Evolutionary conservation across 2,888 invertebrate species (phyloP).

Genomic region (Parascotia fuliginaria): DNA sequence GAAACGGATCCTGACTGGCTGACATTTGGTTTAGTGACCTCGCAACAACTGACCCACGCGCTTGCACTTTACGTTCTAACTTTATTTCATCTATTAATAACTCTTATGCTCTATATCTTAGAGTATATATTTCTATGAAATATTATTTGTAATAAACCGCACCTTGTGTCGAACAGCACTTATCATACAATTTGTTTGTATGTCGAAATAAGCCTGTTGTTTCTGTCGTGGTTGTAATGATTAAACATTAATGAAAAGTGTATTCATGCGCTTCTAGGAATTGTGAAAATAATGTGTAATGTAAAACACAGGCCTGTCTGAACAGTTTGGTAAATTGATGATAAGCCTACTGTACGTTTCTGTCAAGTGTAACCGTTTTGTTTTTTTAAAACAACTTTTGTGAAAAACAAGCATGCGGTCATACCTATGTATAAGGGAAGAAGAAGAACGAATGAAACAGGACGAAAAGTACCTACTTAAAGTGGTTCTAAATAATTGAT

Average conservation of each 20-base stretch:
- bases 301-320: neutral
- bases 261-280: neutral
- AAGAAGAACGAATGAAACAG: no score
- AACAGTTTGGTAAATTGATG: no score
- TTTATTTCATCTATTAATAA: constrained; percentile 35
- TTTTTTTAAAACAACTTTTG: no score
- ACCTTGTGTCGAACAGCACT: constrained; percentile 58
- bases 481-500: no score
- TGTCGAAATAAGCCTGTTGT: constrained; percentile 56
- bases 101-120: constrained; percentile 43
- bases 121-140: constrained; percentile 26
- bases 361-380: no score
- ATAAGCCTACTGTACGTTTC: no score
- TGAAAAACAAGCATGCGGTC: no score
- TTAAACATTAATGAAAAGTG: constrained; percentile 5
- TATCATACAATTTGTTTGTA: constrained; percentile 66
- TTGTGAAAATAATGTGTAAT: no score
- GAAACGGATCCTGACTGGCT: constrained; percentile 70
- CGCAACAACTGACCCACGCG: constrained; percentile 66
- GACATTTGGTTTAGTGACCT: constrained; percentile 78
- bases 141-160: constrained; percentile 43
- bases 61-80: constrained; percentile 60
- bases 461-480: no score
- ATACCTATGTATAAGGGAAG: no score
- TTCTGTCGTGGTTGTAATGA: constrained; percentile 29